Conservation (phyloP, 2,113 vertebrate genomes). For the Protobothrops flavoviridis region DNA sequence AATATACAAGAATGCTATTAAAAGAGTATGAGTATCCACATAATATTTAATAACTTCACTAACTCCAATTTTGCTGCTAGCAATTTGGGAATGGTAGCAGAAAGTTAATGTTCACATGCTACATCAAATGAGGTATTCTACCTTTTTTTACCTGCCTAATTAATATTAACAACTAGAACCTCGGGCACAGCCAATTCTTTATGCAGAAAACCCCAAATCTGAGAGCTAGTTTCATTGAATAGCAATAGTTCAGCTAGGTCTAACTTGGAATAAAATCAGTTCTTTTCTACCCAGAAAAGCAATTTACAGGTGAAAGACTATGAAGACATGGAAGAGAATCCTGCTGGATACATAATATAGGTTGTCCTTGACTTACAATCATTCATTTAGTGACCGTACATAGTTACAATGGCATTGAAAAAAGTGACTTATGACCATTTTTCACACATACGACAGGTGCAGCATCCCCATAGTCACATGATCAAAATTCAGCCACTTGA, state of each 20-base stretch:
- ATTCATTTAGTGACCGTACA: background rate
- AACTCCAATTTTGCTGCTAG: constrained; percentile 8
- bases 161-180: constrained; percentile 12
- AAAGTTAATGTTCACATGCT: constrained; percentile 12
- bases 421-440: background rate
- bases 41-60: constrained; percentile 22
- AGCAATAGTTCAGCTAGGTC: background rate
- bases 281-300: background rate
- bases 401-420: background rate
- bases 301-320: background rate
- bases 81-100: constrained; percentile 1
- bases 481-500: background rate
- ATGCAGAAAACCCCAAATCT: background rate
- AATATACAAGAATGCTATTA: constrained; percentile 9
- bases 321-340: background rate
- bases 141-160: constrained; percentile 17
- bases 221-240: background rate
- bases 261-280: background rate
- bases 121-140: constrained; percentile 8
- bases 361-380: background rate
- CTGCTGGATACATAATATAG: background rate
- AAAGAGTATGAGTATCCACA: background rate
- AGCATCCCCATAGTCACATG: background rate
- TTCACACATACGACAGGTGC: background rate
- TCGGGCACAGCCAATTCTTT: background rate